Base-by-base conservation (phyloP, 64 coral and sea anemone species). In the Pocillopora verrucosa region DNA sequence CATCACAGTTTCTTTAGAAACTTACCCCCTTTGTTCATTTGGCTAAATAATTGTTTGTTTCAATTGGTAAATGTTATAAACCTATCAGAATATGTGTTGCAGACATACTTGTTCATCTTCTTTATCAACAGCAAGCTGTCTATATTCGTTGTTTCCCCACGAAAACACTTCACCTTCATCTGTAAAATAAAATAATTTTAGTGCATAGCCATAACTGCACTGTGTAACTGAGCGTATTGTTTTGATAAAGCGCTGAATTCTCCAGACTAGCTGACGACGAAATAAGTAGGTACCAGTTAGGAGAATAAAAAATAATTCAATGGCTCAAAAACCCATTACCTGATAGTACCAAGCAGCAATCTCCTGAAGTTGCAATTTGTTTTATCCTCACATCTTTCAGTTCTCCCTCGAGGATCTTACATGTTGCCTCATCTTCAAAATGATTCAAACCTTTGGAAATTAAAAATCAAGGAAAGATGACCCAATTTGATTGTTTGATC, bases 131-230 rank as follows among this genome's bases (percentile, higher is more conserved):
- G 83, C 89, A 4, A 98, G 58, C 57, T 98, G 95, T 80, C 78
- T 59, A 65, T 98, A 98, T 51, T 98, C 95, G 16, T 90, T 91
- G 76, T 98, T 98, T 1, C 95, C 95, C 95, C 95, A 98, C 19
- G 89, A 91, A 86, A 91, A 98, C 6, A 94, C 92, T 38, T 98
- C 95, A 16, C 95, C 95, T 34, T 61, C 41, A 26, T 88, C 92
- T 98, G 41, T 7, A 7, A 51, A 51, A 51, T 51, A 51, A 30
- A 25, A 61, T 59, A 15, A 45, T 82, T 17, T 63, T 11, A 74
- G 75, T 0, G 10, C n/a, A 78, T 24, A 34, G 25, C 26, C 26
- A 87, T 9, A 59, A 36, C 10, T 63, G 76, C 76, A 10, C 38
- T 30, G 30, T 30, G 30, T 30, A 30, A 30, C 30, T 51, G 41